phyloP scores from a whole-genome alignment of 2,797 vertebrate species.

The Ctenopoma multispine region DNA sequence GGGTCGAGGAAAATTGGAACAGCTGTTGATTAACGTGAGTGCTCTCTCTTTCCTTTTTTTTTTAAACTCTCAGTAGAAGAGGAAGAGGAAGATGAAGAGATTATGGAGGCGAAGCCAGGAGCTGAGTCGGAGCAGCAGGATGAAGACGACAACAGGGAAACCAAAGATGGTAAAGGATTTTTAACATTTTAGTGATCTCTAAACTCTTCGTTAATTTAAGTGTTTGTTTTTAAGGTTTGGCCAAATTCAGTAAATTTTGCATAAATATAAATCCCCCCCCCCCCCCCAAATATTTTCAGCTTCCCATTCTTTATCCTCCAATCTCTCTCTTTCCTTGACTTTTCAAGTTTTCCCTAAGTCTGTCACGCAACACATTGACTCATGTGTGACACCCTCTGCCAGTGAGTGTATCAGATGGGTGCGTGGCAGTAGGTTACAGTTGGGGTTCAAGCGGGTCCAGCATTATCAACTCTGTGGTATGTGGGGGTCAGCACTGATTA shows the following conservation, averaged over 20 bases:
- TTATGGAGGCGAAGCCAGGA: slow-evolving; percentile 89
- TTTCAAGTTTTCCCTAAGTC: slow-evolving; percentile 54
- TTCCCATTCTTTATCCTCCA: slow-evolving; percentile 34
- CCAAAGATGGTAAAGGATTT: slow-evolving; percentile 87
- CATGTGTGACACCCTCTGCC: slow-evolving; percentile 73
- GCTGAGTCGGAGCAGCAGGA: slow-evolving; percentile 89
- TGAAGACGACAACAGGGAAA: slow-evolving; percentile 90
- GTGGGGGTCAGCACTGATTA: slow-evolving; percentile 82
- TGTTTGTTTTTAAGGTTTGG: neutral
- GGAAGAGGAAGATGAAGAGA: slow-evolving; percentile 95
- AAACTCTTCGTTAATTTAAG: neutral
- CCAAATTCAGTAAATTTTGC: no score
- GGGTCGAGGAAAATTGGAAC: slow-evolving; percentile 75
- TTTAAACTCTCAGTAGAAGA: slow-evolving; percentile 82
- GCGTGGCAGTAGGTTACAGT: slow-evolving; percentile 47
- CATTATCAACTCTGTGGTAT: slow-evolving; percentile 81
- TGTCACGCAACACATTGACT: slow-evolving; percentile 67
- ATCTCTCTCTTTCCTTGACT: slow-evolving; percentile 9
- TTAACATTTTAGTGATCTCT: neutral
- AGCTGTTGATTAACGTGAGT: slow-evolving; percentile 80
- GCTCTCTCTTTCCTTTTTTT: slow-evolving; percentile 39
- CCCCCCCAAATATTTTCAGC: neutral
- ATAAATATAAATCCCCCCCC: no score
- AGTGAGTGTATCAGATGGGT: slow-evolving; percentile 70
- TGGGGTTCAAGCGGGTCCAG: slow-evolving; percentile 60